A percentile compares a stretch with the other conserved stretches of the same genome.
Evolutionary conservation across 2,888 invertebrate genomes (phyloP).

Genomic region (Orchesella flavescens): DNA sequence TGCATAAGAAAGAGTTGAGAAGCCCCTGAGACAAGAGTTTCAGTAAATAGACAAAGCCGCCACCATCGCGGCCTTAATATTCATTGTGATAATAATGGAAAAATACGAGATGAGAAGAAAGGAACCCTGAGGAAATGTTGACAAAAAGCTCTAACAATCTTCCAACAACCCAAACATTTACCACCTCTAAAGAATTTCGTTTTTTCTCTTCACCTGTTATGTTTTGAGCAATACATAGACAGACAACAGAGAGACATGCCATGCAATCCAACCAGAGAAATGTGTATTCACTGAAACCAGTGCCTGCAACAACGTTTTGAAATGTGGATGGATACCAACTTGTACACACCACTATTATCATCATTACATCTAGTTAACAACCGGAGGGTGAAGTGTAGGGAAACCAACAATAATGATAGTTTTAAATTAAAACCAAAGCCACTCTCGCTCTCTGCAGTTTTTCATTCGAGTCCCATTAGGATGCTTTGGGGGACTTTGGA

Average conservation of each 20-base stretch:
- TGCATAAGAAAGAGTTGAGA: too few species aligned
- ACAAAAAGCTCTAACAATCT: constrained; percentile 26
- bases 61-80: constrained; percentile 1
- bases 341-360: constrained; percentile 13
- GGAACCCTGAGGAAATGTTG: constrained; percentile 24
- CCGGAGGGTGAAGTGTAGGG: not conserved
- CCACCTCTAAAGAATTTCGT: constrained; percentile 18
- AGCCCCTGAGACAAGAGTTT: too few species aligned
- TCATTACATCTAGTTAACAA: not conserved
- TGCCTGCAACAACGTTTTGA: constrained; percentile 26
- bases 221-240: too few species aligned
- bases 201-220: not conserved
- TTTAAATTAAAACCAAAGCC: constrained; percentile 4
- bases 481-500: not conserved
- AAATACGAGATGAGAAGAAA: constrained; percentile 8
- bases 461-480: not conserved
- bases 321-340: not conserved
- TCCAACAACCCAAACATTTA: constrained; percentile 4
- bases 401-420: not conserved
- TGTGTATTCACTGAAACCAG: not conserved
- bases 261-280: not conserved
- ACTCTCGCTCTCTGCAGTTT: not conserved
- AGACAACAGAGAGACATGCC: too few species aligned
- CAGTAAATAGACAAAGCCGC: not conserved
- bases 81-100: constrained; percentile 9